Conservation (phyloP, 2,113 vertebrate genomes). For the Percina caprodes region DNA sequence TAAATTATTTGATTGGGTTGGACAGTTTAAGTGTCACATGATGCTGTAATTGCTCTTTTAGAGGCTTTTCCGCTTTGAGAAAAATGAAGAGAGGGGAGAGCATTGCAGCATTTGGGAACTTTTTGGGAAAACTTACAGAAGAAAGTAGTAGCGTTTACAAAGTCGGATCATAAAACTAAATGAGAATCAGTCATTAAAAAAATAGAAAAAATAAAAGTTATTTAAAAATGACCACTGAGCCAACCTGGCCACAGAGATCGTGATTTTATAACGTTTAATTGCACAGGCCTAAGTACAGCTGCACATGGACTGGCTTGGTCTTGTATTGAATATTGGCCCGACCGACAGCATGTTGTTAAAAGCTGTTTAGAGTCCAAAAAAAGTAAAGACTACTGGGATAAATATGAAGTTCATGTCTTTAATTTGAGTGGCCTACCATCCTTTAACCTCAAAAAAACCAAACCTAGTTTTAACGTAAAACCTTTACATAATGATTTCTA, state of each 20-base stretch:
- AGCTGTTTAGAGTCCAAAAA: conserved; percentile 1
- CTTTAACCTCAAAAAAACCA: not conserved
- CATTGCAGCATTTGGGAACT: too few species aligned
- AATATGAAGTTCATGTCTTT: not conserved
- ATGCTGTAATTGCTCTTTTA: not conserved
- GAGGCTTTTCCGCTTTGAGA: not conserved
- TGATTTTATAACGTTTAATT: too few species aligned
- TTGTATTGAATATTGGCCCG: not conserved
- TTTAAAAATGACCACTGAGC: too few species aligned
- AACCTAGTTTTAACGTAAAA: not conserved
- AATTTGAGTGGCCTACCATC: not conserved
- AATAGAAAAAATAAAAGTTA: too few species aligned
- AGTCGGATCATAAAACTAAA: too few species aligned
- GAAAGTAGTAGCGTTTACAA: too few species aligned
- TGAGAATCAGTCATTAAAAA: too few species aligned
- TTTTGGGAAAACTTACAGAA: too few species aligned
- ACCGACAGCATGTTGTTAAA: not conserved
- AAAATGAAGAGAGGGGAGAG: too few species aligned
- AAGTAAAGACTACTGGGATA: not conserved
- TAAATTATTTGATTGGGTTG: not conserved
- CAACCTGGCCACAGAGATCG: too few species aligned
- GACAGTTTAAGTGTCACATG: not conserved
- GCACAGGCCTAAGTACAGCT: not conserved
- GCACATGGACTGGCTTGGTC: not conserved
- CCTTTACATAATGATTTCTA: not conserved